Percentiles rank a stretch among this genome's conserved stretches.
phyloP scores from a whole-genome alignment of 2,113 vertebrate species.

The Lophius piscatorius region DNA sequence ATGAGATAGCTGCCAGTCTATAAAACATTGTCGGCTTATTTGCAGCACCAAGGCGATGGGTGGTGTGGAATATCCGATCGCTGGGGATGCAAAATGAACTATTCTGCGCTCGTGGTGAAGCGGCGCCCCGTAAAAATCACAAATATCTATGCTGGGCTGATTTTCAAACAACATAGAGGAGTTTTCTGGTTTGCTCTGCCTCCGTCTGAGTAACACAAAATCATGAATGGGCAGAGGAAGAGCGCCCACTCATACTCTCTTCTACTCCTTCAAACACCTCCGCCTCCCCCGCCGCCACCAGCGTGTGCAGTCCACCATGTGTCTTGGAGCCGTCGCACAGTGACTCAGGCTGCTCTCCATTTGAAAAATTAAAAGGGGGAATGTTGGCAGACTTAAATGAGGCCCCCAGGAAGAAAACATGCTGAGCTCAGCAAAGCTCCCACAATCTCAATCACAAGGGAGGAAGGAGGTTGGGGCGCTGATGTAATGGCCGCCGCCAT shows the following conservation, averaged over 20 bases:
- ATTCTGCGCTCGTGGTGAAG: too few species aligned
- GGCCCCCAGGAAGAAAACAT: conserved; percentile 63
- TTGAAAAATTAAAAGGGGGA: conserved; percentile 80
- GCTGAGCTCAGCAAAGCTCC: conserved; percentile 78
- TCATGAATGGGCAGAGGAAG: conserved; percentile 35
- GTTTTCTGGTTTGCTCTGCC: too few species aligned
- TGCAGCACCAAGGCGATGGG: conserved; percentile 28
- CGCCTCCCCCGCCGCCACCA: neutral
- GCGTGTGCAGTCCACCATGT: conserved; percentile 16
- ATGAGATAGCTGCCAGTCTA: conserved; percentile 83
- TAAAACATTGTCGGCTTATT: conserved; percentile 83
- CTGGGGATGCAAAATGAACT: neutral
- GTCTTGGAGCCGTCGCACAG: conserved; percentile 66
- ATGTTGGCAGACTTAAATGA: conserved; percentile 75
- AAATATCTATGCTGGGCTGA: too few species aligned
- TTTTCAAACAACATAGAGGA: too few species aligned
- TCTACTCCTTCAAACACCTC: conserved; percentile 35
- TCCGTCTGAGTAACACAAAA: neutral
- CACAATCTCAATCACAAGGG: conserved; percentile 77
- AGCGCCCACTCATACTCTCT: conserved; percentile 6
- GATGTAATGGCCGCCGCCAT: conserved; percentile 75
- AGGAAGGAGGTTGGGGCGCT: conserved; percentile 69
- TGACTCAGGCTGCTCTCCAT: conserved; percentile 80
- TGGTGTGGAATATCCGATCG: neutral
- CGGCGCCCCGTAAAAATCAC: too few species aligned